Conservation (phyloP, 2,888 invertebrate species). For the Chloroclysta siterata region DNA sequence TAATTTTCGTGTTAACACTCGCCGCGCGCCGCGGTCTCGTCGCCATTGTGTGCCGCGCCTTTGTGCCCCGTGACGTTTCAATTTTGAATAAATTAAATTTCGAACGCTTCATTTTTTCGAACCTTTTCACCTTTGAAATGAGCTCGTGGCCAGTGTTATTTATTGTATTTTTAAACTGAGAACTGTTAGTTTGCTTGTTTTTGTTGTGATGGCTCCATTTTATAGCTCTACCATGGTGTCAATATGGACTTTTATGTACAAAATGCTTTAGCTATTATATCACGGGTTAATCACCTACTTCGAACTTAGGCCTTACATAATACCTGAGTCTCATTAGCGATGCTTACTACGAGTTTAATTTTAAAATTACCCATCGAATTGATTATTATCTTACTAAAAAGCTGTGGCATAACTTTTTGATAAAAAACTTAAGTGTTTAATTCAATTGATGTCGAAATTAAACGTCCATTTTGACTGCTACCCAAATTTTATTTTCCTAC, state of each 20-base stretch:
- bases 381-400: background rate
- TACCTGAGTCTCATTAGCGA: too few relatives aligned
- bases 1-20: conserved; percentile 84
- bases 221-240: conserved; percentile 13
- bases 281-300: too few relatives aligned
- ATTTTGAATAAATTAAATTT: conserved; percentile 86
- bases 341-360: too few relatives aligned
- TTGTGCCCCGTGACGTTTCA: conserved; percentile 84
- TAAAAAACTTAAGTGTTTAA: conserved; percentile 5
- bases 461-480: conserved; percentile 6
- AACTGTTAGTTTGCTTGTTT: conserved; percentile 64
- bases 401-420: background rate
- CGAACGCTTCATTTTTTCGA: conserved; percentile 81
- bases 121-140: conserved; percentile 73
- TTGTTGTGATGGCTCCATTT: conserved; percentile 50
- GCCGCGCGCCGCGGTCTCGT: conserved; percentile 59
- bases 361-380: too few relatives aligned
- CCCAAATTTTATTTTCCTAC: conserved; percentile 7
- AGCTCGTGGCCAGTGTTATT: conserved; percentile 77
- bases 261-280: too few relatives aligned
- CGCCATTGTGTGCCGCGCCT: conserved; percentile 77
- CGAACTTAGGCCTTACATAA: too few relatives aligned
- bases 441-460: conserved; percentile 7
- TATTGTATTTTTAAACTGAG: conserved; percentile 73
- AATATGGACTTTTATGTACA: too few relatives aligned